phyloP scores from a whole-genome alignment of 2,888 invertebrate species.

The Colostygia pectinataria region DNA sequence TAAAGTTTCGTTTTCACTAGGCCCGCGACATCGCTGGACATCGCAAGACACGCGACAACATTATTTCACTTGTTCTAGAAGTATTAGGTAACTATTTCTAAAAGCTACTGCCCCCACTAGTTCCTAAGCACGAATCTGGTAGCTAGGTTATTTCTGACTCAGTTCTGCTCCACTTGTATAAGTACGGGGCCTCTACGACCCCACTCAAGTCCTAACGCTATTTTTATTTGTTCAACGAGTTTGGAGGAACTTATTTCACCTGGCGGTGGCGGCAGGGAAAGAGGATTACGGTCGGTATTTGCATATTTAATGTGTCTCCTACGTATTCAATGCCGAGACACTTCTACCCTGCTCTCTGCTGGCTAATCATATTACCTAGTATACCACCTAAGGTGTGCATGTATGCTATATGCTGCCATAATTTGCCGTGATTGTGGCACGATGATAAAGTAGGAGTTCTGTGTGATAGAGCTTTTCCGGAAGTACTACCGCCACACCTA shows the following conservation, averaged over 20 bases:
- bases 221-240: conserved; percentile 15
- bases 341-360: no score
- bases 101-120: background rate
- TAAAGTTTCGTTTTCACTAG: no score
- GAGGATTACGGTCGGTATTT: conserved; percentile 10
- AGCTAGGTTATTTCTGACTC: conserved; percentile 4
- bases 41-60: no score
- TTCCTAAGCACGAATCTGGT: background rate
- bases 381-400: background rate
- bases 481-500: no score
- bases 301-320: conserved; percentile 12
- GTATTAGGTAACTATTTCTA: no score
- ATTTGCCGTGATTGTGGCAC: no score
- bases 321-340: conserved; percentile 2
- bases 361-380: no score
- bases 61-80: no score
- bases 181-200: conserved; percentile 16
- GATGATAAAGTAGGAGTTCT: no score
- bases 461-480: no score
- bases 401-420: no score
- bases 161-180: conserved; percentile 8
- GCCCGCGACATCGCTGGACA: no score
- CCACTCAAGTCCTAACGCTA: conserved; percentile 17
- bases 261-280: background rate
- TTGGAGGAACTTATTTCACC: conserved; percentile 13